phyloP scores from a whole-genome alignment of 2,113 vertebrate genomes.

The Zingel zingel region DNA sequence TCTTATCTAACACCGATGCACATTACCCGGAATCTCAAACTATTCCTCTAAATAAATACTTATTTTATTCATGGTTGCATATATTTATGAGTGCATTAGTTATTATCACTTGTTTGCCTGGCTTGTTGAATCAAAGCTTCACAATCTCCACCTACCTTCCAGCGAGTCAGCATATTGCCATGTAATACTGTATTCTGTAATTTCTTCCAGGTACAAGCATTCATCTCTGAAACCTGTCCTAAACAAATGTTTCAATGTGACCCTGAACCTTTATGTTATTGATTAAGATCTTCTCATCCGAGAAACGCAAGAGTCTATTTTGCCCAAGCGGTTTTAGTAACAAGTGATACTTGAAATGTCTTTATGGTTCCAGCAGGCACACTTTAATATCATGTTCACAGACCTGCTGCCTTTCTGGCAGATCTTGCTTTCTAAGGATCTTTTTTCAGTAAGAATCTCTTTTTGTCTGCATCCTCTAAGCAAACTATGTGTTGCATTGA shows the following conservation, averaged over 20 bases:
- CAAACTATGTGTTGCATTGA: conserved; percentile 18
- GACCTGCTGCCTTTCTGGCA: conserved; percentile 16
- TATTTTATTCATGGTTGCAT: background rate
- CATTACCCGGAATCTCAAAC: background rate
- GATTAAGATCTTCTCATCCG: conserved; percentile 4
- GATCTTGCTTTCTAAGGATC: conserved; percentile 7
- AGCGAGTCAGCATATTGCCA: conserved; percentile 12
- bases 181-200: background rate
- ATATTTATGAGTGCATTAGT: background rate
- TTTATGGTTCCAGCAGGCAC: background rate
- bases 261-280: background rate
- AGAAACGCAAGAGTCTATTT: conserved; percentile 7
- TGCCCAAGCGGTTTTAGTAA: background rate
- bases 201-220: background rate
- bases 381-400: conserved; percentile 29
- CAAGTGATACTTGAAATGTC: conserved; percentile 22
- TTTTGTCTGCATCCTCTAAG: conserved; percentile 20
- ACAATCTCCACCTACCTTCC: background rate
- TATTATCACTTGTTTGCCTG: background rate
- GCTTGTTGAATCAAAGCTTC: background rate
- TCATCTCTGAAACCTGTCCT: background rate
- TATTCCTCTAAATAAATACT: background rate
- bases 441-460: conserved; percentile 29
- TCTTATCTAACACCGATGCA: background rate
- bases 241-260: conserved; percentile 24